phyloP scores from a whole-genome alignment of 2,888 invertebrate species.

The Pandemis corylana region DNA sequence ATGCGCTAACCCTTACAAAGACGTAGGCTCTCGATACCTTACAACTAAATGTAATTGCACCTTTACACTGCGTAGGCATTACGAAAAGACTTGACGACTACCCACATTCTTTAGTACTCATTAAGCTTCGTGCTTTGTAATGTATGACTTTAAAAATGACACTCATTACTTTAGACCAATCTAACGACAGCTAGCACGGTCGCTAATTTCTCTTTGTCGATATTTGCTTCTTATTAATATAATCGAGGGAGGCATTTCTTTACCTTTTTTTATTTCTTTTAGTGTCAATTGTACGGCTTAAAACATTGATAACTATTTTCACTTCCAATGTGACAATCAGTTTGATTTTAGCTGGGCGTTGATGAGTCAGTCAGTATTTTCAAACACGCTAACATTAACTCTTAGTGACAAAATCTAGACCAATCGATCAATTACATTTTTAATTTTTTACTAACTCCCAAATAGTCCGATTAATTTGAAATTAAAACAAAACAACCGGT shows the following conservation, averaged over 20 bases:
- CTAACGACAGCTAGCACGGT: neutral
- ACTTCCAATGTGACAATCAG: too few relatives aligned
- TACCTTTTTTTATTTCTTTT: too few relatives aligned
- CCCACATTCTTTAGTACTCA: conserved; percentile 11
- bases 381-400: too few relatives aligned
- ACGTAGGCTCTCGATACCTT: neutral
- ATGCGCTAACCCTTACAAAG: neutral
- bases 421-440: too few relatives aligned
- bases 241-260: too few relatives aligned
- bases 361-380: too few relatives aligned
- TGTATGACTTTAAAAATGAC: neutral
- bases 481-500: neutral
- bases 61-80: neutral
- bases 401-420: too few relatives aligned
- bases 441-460: too few relatives aligned
- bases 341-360: too few relatives aligned
- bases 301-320: too few relatives aligned
- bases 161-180: neutral
- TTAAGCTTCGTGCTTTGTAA: neutral
- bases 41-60: neutral
- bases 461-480: too few relatives aligned
- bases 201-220: neutral
- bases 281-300: too few relatives aligned
- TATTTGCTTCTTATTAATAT: neutral
- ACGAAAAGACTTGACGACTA: conserved; percentile 1